These are phyloP conservation scores for Phaethornis superciliosus DNA, from an alignment of 2,113 vertebrate genomes.

Conservation along the genomic window DNA sequence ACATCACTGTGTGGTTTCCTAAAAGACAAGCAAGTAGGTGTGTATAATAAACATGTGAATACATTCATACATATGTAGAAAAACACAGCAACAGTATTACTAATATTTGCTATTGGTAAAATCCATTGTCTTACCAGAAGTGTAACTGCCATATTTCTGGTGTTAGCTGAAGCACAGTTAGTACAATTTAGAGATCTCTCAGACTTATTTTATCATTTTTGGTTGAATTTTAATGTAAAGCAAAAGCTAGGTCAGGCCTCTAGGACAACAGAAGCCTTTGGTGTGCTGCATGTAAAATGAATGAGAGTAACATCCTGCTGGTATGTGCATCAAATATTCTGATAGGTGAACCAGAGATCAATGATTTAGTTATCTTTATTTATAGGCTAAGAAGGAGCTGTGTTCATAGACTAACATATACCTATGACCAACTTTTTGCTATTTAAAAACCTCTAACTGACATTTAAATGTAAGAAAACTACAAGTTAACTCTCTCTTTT, in stretches of 20 bases:
- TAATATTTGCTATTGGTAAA: background rate
- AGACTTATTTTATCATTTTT: background rate
- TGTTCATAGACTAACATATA: background rate
- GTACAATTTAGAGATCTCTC: background rate
- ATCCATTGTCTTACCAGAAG: background rate
- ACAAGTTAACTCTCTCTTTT: background rate
- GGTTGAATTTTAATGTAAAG: background rate
- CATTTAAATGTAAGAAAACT: background rate
- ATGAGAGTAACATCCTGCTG: background rate
- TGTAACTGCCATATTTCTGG: background rate
- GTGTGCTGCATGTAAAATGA: background rate
- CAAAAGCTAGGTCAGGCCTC: background rate
- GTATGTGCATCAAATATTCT: background rate
- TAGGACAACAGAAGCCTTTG: background rate
- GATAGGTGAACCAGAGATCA: background rate
- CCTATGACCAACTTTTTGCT: background rate
- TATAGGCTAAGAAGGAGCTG: background rate
- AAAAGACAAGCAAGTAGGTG: background rate
- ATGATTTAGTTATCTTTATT: background rate
- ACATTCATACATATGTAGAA: background rate
- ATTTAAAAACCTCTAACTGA: background rate
- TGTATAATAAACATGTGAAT: background rate
- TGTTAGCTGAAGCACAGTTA: background rate
- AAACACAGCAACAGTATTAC: background rate
- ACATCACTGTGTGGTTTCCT: background rate